Evolutionary conservation across 2,113 vertebrate species (phyloP), one percentile per base, ranked within the genome.

Genomic region (Coptodon bakossiorum): DNA sequence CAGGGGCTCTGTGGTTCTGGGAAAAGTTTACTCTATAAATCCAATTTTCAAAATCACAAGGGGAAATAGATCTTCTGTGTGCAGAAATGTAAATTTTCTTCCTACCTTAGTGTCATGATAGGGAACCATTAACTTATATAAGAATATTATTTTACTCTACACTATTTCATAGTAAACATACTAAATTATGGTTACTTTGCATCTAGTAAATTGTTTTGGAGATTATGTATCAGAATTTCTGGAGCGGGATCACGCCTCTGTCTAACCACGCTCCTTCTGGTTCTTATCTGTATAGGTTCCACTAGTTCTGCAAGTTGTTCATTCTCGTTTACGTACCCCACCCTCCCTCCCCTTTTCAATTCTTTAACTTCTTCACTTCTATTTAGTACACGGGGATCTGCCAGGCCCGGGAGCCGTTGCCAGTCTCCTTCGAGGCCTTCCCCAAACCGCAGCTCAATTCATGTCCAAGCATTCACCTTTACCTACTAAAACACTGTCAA

Each of bases 21-120:
- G 86, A 81, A 87, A 45, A 79, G 24, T 85, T 86, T 40, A 27
- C 9, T 81, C 14, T 48, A 57, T 82, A 89, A 91, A 90, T 84
- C 85, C 61, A 9, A 22, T 82, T 81, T 29, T 80, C 22, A 40
- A 61, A 89, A 36, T 3, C 40, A 86, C 14, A 36, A 16, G 9
- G 14, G 36, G 14, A 57, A 66, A 57, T 6, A 16, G 10, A 54
- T 27, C 31, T 3, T 84, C 6, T 87, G 31, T 85, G 63, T 40
- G 31, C 38, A 34, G 17, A 52, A 19, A 45, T n/a, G 31, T 24
- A 24, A 34, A 87, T 57, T 31, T 78, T 78, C 43, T 78, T 31
- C 71, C 43, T 16, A 78, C 27, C 1, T 3, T 48, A 50, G 16
- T 76, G 71, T 29, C 6, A 50, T 76, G 43, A 19, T 66, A 12